Base-by-base conservation (phyloP, 2,888 invertebrate species). In the Dryocosmus kuriphilus region DNA sequence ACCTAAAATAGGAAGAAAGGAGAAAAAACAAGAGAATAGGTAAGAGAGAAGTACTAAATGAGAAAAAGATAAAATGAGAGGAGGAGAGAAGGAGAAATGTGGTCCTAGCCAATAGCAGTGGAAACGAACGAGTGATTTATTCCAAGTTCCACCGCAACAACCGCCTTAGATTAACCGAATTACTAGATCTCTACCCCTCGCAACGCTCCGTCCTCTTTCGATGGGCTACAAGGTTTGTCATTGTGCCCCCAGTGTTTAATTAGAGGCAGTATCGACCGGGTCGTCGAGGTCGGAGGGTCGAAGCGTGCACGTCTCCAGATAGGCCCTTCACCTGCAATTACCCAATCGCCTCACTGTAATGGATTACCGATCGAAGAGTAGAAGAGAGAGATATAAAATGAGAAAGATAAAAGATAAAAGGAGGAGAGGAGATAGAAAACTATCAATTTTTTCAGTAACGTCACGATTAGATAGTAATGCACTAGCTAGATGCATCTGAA, bases 201-300 rank as follows among this genome's bases (percentile, higher is more conserved):
- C 27, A 27, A 60, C 81, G 79, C 82, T 80, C 24, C 46, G 7
- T 67, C 8, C 65, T 65, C 24, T 46, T 46, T 67, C 46, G 41
- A 67, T 67, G 27, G 65, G 41, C 67, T 67, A 67, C 67, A 67
- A 46, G 87, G 88, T 89, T 90, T 89, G 88, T 89, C 90, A 90
- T 89, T 89, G 88, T 89, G 85, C 86, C 86, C 85, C 86, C 84
- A 84, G 88, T 89, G 90, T 89, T 90, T 89, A 90, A 90, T 89
- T 89, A 90, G 88, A 89, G 88, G 85, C 85, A 85, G 85, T 88
- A 89, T 89, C 88, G 88, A 88, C 84, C 88, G 81, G 85, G 79
- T 86, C 85, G 84, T 84, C 82, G 74, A 73, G 82, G 83, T 82
- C 79, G 84, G 73, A 77, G 83, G 84, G 81, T 81, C 82, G 79